Conservation (phyloP, 2,888 invertebrate species). For the Frankliniella intonsa region DNA sequence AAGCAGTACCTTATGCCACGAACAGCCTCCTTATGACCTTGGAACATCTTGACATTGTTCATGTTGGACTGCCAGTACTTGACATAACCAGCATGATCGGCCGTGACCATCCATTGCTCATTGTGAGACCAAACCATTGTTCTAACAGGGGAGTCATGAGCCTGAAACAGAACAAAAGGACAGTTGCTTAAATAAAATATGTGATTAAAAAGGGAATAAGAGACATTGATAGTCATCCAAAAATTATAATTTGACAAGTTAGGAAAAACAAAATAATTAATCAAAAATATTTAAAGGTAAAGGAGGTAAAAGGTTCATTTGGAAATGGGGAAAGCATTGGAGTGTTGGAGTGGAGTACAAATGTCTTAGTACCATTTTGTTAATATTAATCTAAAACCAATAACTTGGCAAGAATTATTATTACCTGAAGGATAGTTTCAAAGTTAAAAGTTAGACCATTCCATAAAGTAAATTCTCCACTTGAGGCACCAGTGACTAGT, state of each 20-base stretch:
- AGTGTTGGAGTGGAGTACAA: no score
- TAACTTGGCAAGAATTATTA: conserved; percentile 9
- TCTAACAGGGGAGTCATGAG: conserved; percentile 98
- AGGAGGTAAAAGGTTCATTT: not conserved
- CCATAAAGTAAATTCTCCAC: conserved; percentile 99
- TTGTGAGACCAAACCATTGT: conserved; percentile 99
- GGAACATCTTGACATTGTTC: conserved; percentile 99
- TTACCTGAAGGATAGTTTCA: conserved; percentile 98
- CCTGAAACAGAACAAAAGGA: conserved; percentile 56
- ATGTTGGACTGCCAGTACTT: conserved; percentile 99
- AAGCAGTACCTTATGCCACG: conserved; percentile 86
- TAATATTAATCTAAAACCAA: conserved; percentile 20
- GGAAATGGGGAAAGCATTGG: not conserved
- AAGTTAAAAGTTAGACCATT: conserved; percentile 99
- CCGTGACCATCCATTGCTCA: conserved; percentile 99
- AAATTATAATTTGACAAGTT: not conserved
- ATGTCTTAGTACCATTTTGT: not conserved
- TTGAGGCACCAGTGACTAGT: conserved; percentile 96
- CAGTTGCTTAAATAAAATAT: not conserved
- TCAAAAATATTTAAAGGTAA: not conserved
- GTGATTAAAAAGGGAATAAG: no score
- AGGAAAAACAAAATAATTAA: not conserved
- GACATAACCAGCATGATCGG: conserved; percentile 96
- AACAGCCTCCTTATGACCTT: conserved; percentile 99
- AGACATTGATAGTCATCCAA: no score